Base-by-base conservation (phyloP, 53 echinoderm and acorn worm species). In the Hippasteria phrygiana region DNA sequence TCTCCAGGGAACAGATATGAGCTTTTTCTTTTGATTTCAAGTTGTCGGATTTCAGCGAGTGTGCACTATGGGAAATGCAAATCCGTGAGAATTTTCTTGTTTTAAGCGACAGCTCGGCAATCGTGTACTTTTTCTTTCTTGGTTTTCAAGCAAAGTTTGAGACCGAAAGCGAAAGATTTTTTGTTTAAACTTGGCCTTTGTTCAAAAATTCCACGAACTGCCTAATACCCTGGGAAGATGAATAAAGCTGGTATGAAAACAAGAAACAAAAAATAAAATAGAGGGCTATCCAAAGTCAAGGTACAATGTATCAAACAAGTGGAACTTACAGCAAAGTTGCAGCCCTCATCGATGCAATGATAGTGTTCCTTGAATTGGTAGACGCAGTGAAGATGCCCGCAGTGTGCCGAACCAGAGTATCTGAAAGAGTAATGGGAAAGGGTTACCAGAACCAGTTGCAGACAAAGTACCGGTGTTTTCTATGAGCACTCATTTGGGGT, bases 341-440 rank as follows among this genome's bases (percentile, higher is more conserved):
- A 98, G 56, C 94, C 99, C 46, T 94, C 92, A 38, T 95, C 99
- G 13, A 94, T 85, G 66, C 99, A 98, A 71, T 98, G 99, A 74
- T 96, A 98, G 71, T 98, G 99, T 83, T 98, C 99, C 54, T 98
- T 98, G 82, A 93, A 98, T 71, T 98, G 99, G 80, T 96, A 98
- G 16, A 94, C 96, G 50, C 99, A 98, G 43, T 96, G 94, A 3
- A 91, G 73, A 81, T 90, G 82, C 22, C 90, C 90, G 27, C 90
- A 90, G 65, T 98, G 94, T 28, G 93, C 88, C 3, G 94, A 91
- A 10, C 94, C 99, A 48, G 95, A 96, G 88, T 92, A 90, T 82
- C 90, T 90, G 73, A 74, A 33, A 34, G 62, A 37, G 34, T 11
- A 27, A 43, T 43, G 43, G 18, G 29, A 67, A 20, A 63, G 29